Conservation (phyloP, 2,888 invertebrate genomes). For the Shargacucullia verbasci region DNA sequence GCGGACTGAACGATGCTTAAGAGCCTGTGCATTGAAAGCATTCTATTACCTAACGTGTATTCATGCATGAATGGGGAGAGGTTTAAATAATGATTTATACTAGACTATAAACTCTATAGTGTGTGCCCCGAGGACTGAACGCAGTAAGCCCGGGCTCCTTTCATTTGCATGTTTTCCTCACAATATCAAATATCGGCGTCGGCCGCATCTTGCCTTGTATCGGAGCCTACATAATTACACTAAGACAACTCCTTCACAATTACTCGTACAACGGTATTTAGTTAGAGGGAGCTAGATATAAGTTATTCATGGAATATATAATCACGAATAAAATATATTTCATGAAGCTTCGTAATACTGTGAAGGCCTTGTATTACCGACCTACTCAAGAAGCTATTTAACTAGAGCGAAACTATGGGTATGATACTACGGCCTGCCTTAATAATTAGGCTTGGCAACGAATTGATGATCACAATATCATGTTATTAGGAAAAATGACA, state of each 20-base stretch:
- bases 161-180: conserved; percentile 83
- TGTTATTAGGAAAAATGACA: no score
- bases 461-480: no score
- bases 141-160: conserved; percentile 70
- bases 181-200: conserved; percentile 78
- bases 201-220: conserved; percentile 62
- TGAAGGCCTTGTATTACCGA: no score
- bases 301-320: no score
- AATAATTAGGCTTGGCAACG: no score
- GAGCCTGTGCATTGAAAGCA: conserved; percentile 52
- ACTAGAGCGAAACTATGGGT: no score
- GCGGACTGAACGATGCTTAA: conserved; percentile 53
- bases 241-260: conserved; percentile 72
- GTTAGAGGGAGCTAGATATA: conserved; percentile 23
- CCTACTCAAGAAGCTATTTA: no score
- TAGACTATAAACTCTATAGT: conserved; percentile 42
- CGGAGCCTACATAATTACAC: conserved; percentile 71
- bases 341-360: no score
- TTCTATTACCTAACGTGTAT: conserved; percentile 59
- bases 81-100: conserved; percentile 64
- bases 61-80: conserved; percentile 55
- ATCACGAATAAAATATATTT: no score
- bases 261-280: conserved; percentile 67
- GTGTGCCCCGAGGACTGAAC: conserved; percentile 43
- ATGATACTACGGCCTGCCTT: no score